phyloP scores from a whole-genome alignment of 2,888 invertebrate genomes.

The Polyploca ridens region DNA sequence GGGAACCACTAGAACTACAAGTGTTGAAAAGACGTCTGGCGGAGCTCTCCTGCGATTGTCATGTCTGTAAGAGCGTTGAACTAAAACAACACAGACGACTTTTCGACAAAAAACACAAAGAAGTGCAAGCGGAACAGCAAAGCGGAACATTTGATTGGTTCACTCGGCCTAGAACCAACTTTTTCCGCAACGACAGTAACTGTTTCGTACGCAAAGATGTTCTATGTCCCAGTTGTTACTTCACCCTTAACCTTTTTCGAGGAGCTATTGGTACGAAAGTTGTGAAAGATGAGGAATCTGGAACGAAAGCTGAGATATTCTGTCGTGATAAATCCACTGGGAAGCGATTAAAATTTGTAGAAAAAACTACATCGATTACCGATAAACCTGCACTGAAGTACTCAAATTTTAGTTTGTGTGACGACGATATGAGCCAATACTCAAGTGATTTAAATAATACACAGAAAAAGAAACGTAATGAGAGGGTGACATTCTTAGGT shows the following conservation, averaged over 20 bases:
- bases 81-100: background rate
- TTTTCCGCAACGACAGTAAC: slow-evolving; percentile 20
- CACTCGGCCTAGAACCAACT: slow-evolving; percentile 27
- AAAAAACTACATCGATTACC: slow-evolving; percentile 47
- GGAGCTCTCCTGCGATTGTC: slow-evolving; percentile 55
- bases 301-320: slow-evolving; percentile 42
- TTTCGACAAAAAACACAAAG: slow-evolving; percentile 29
- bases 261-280: slow-evolving; percentile 38
- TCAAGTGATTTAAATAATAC: slow-evolving; percentile 22
- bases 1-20: slow-evolving; percentile 58
- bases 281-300: slow-evolving; percentile 62
- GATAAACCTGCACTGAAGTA: slow-evolving; percentile 26
- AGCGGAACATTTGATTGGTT: slow-evolving; percentile 24
- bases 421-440: slow-evolving; percentile 31
- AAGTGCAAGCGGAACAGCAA: slow-evolving; percentile 38
- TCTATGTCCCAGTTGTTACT: slow-evolving; percentile 56
- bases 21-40: slow-evolving; percentile 59
- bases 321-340: slow-evolving; percentile 51
- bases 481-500: slow-evolving; percentile 44
- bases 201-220: slow-evolving; percentile 30
- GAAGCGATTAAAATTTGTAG: slow-evolving; percentile 27
- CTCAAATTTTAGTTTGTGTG: slow-evolving; percentile 32
- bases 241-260: slow-evolving; percentile 48
- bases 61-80: slow-evolving; percentile 28
- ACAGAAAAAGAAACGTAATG: slow-evolving; percentile 23